These are phyloP conservation scores for Protaetia brevitarsis DNA, from an alignment of 1,140 invertebrate genomes.

Conservation along the genomic window DNA sequence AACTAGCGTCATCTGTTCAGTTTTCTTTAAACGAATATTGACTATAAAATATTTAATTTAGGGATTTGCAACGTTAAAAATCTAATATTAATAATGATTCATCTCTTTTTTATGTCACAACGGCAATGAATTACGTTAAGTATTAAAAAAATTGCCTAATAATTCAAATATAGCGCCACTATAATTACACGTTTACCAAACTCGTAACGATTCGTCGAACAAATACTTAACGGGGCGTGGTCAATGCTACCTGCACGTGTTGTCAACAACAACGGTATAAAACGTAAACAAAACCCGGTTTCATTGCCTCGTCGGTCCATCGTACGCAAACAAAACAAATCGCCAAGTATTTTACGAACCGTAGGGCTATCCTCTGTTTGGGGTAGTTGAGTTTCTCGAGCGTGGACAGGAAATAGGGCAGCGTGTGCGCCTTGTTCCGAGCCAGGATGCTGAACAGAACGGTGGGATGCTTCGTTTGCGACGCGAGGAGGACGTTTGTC, in stretches of 20 bases:
- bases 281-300: neutral
- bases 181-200: too few species aligned
- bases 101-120: too few species aligned
- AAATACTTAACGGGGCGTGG: conserved; percentile 7
- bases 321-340: neutral
- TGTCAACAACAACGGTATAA: too few species aligned
- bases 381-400: conserved; percentile 85
- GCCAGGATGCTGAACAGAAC: conserved; percentile 78
- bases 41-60: too few species aligned
- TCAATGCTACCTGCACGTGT: conserved; percentile 10
- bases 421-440: conserved; percentile 85
- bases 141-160: too few species aligned
- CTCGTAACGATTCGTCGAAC: neutral
- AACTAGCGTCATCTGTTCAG: too few species aligned
- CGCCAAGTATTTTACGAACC: conserved; percentile 60
- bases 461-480: conserved; percentile 55
- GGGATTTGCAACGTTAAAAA: too few species aligned
- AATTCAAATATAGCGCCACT: too few species aligned
- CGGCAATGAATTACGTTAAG: too few species aligned
- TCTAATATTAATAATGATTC: too few species aligned
- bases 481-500: neutral
- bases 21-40: too few species aligned
- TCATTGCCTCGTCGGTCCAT: neutral
- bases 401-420: conserved; percentile 87
- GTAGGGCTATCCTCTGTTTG: conserved; percentile 81